Evolutionary conservation across 2,888 invertebrate genomes (phyloP).

Genomic region (Drosophila mulleri): DNA sequence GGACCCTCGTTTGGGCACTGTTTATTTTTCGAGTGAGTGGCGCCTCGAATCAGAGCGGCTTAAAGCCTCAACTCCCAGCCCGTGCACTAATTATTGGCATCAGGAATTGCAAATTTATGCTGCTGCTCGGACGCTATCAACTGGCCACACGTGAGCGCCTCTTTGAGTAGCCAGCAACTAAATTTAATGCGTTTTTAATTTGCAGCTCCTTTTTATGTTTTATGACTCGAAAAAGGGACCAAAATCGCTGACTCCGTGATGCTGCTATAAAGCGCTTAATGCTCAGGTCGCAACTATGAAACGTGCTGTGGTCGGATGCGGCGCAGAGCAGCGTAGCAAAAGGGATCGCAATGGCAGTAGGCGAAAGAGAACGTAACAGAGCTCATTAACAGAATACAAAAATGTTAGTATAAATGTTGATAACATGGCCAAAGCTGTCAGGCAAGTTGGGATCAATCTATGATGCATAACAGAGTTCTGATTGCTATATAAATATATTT

Average conservation of each 20-base stretch:
- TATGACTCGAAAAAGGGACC: slow-evolving; percentile 8
- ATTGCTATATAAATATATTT: no score
- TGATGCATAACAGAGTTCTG: neutral
- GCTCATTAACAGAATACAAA: neutral
- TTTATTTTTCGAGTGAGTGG: slow-evolving; percentile 24
- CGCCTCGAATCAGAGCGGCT: slow-evolving; percentile 41
- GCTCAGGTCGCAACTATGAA: slow-evolving; percentile 39
- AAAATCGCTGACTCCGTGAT: slow-evolving; percentile 57
- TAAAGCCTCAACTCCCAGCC: slow-evolving; percentile 23
- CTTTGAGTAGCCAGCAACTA: slow-evolving; percentile 36
- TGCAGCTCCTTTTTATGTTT: slow-evolving; percentile 52
- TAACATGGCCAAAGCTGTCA: neutral
- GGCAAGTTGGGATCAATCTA: neutral
- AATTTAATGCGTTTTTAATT: slow-evolving; percentile 73
- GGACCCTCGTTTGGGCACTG: slow-evolving; percentile 7
- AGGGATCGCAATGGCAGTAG: slow-evolving; percentile 10
- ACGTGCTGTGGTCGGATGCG: neutral
- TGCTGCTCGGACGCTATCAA: slow-evolving; percentile 36
- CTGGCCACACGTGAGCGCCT: slow-evolving; percentile 53
- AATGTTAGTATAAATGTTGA: neutral
- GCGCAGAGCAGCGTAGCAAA: slow-evolving; percentile 27
- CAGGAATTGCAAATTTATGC: slow-evolving; percentile 44
- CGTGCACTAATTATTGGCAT: slow-evolving; percentile 57
- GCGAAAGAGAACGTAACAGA: neutral
- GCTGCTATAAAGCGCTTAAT: slow-evolving; percentile 50